Percentiles rank a stretch among this genome's conserved stretches.
These are phyloP conservation scores for Thysanoteuthis rhombus DNA, from an alignment of 2,888 invertebrate genomes.

Conservation along the genomic window DNA sequence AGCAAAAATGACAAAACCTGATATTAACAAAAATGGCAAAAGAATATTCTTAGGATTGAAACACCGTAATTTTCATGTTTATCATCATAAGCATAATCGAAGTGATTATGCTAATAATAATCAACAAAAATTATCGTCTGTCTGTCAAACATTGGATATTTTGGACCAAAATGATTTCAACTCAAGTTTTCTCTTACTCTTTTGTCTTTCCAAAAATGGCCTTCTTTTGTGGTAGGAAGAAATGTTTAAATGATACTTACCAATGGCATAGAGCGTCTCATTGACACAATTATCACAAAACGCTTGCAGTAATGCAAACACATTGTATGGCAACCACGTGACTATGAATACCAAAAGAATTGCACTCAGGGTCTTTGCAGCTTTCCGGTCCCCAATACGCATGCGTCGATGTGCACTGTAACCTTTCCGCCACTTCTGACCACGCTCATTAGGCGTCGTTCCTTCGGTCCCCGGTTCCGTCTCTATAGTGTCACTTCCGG, in stretches of 20 bases:
- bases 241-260: conserved; percentile 48
- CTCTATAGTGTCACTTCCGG: conserved; percentile 47
- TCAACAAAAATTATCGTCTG: too few relatives aligned
- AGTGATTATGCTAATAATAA: too few relatives aligned
- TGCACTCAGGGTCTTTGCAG: conserved; percentile 93
- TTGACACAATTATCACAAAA: conserved; percentile 61
- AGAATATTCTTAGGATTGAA: too few relatives aligned
- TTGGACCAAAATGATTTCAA: too few relatives aligned
- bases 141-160: too few relatives aligned
- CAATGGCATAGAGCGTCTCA: conserved; percentile 61
- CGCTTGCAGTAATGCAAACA: conserved; percentile 62
- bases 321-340: conserved; percentile 90
- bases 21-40: too few relatives aligned
- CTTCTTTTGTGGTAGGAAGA: too few relatives aligned
- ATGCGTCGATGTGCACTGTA: conserved; percentile 85
- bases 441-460: conserved; percentile 54
- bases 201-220: too few relatives aligned
- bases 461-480: conserved; percentile 55
- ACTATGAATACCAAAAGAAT: conserved; percentile 96
- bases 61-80: too few relatives aligned
- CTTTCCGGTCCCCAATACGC: conserved; percentile 95
- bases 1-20: too few relatives aligned
- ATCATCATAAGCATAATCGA: too few relatives aligned
- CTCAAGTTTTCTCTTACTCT: too few relatives aligned
- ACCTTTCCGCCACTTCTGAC: conserved; percentile 54